A percentile compares a stretch with the other conserved stretches of the same genome.
Conservation (phyloP, 1,140 invertebrate genomes). For the Sitobion miscanthi region DNA sequence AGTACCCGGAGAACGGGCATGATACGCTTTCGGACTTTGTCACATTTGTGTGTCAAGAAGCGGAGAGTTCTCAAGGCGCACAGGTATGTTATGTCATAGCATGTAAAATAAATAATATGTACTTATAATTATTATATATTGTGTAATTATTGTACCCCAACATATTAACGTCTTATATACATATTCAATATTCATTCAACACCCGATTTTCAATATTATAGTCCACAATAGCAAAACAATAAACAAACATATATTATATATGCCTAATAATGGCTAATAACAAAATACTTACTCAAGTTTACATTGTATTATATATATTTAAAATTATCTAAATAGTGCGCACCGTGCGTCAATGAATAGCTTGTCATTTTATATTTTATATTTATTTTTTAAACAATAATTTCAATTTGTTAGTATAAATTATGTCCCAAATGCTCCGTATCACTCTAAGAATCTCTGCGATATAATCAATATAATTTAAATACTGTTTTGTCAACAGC, state of each 20-base stretch:
- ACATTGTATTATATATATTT: too few species aligned
- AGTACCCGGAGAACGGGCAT: conserved; percentile 83
- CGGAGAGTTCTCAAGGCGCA: conserved; percentile 78
- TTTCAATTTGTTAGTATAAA: not conserved
- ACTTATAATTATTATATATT: not conserved
- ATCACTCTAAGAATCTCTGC: not conserved
- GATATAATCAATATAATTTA: not conserved
- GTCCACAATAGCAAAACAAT: not conserved
- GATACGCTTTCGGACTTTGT: conserved; percentile 94
- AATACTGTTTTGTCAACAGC: too few species aligned
- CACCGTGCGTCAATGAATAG: not conserved
- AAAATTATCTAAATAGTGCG: too few species aligned
- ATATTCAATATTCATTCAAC: not conserved
- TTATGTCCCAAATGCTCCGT: not conserved
- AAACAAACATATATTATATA: conserved; percentile 18
- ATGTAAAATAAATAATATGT: conserved; percentile 8
- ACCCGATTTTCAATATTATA: not conserved
- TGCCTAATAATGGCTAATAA: too few species aligned
- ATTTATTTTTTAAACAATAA: not conserved
- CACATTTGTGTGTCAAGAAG: conserved; percentile 94
- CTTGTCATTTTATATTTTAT: not conserved
- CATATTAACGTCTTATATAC: not conserved
- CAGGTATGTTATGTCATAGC: conserved; percentile 70
- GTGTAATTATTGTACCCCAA: not conserved
- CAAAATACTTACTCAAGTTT: not conserved